These are phyloP conservation scores for Tipula helvola DNA, from an alignment of 2,888 invertebrate species.

Conservation along the genomic window DNA sequence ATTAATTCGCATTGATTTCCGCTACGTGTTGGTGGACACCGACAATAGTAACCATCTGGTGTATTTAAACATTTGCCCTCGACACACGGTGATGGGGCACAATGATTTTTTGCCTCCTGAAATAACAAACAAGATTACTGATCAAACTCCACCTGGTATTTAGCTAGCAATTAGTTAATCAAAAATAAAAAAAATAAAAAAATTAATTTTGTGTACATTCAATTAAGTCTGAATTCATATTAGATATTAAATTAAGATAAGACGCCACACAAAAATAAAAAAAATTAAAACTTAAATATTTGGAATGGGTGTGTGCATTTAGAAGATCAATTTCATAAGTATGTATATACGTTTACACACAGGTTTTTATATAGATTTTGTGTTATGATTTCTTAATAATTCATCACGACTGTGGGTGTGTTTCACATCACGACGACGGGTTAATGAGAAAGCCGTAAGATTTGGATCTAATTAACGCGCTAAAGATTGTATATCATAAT, in stretches of 20 bases:
- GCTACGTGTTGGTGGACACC: conserved; percentile 76
- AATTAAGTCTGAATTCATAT: neutral
- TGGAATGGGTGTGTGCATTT: neutral
- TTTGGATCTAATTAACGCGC: neutral
- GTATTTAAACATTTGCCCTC: conserved; percentile 83
- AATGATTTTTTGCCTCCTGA: conserved; percentile 77
- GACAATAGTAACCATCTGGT: conserved; percentile 81
- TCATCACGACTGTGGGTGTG: neutral
- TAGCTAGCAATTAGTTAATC: neutral
- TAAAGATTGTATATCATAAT: neutral
- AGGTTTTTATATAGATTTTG: neutral
- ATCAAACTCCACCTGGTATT: neutral
- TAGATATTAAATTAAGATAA: neutral
- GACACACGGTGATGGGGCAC: conserved; percentile 76
- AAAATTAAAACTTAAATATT: neutral
- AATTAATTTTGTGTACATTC: neutral
- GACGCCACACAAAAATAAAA: neutral
- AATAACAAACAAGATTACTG: conserved; percentile 5
- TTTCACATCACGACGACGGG: neutral
- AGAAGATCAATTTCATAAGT: neutral
- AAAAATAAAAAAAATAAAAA: neutral
- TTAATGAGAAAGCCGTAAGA: neutral
- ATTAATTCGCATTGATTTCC: conserved; percentile 72
- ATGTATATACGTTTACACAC: neutral
- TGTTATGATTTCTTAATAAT: neutral